Base-by-base conservation (phyloP, 2,797 vertebrate species). In the Hoplostethus mediterraneus region DNA sequence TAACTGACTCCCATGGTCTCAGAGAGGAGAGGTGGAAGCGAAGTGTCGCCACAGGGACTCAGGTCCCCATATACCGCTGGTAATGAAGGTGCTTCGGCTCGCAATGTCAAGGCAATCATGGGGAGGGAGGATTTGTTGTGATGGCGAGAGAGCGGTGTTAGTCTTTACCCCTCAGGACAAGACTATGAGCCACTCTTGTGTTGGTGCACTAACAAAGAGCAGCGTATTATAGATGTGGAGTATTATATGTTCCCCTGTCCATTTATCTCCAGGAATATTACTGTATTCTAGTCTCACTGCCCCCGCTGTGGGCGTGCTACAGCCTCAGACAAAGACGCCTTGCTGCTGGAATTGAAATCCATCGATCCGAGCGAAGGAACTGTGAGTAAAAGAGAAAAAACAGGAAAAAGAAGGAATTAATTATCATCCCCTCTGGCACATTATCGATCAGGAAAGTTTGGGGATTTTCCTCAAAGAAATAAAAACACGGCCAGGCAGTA, bases 391-490 rank as follows among this genome's bases (percentile, higher is more conserved):
- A 57, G 56, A 0, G 0, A 64, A 64, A 57, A 79, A 69, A 64
- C 16, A 63, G 47, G 25, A 75, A 77, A 79, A 73, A 58, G 44
- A 59, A 25, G 70, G 45, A 81, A 68, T 67, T 12, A 63, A 73
- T 77, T 10, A 57, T 64, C 75, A 68, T 78, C 49, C 42, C 62
- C 33, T 3, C 57, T 55, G 66, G 75, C 53, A 53, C 42, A 40
- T 76, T 88, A 90, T 89, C 75, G 87, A 90, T 90, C 52, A 58
- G 63, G 28, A 53, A 72, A 70, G 63, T 85, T 86, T 79, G 36
- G 55, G 31, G 17, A 49, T 80, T 79, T 79, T 71, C 75, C 48
- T 64, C 72, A 53, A 80, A 81, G 7, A 30, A 56, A 40, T 36
- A 53, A 36, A 44, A 49, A 47, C 13, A 30, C 17, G 33, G 48